Conservation (phyloP, 2,797 vertebrate species). For the Onychomys torridus region DNA sequence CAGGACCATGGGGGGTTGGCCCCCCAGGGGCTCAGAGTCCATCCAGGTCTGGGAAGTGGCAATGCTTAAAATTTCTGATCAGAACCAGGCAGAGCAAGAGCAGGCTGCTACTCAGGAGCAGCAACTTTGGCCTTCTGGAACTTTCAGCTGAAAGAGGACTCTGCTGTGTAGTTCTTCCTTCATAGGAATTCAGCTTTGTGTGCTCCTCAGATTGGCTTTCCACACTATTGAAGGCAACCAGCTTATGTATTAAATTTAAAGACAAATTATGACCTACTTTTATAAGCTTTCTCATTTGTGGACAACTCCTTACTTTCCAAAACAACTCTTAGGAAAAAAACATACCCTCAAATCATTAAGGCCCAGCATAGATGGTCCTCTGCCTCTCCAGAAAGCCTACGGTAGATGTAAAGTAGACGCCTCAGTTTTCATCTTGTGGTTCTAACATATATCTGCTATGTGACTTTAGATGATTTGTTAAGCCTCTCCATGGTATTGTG, state of each 20-base stretch:
- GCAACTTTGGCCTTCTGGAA: background rate
- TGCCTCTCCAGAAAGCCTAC: background rate
- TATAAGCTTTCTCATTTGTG: background rate
- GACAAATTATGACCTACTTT: background rate
- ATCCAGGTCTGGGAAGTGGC: background rate
- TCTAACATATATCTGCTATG: background rate
- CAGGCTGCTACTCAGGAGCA: background rate
- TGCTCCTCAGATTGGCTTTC: background rate
- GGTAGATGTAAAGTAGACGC: fast-evolving
- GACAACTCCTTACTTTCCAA: background rate
- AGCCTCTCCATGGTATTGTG: background rate
- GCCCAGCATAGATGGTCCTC: background rate
- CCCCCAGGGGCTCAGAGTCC: background rate
- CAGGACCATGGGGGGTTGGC: background rate
- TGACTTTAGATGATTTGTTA: background rate
- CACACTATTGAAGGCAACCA: background rate
- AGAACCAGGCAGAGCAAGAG: background rate
- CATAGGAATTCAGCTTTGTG: background rate
- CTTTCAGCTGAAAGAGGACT: background rate
- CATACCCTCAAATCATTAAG: background rate
- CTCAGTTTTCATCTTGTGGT: no score
- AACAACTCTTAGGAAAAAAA: background rate
- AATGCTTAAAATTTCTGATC: background rate
- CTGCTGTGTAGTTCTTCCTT: background rate
- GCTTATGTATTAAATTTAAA: background rate